Evolutionary conservation across 2,113 vertebrate genomes (phyloP).

Genomic region (Falcunculus frontatus): DNA sequence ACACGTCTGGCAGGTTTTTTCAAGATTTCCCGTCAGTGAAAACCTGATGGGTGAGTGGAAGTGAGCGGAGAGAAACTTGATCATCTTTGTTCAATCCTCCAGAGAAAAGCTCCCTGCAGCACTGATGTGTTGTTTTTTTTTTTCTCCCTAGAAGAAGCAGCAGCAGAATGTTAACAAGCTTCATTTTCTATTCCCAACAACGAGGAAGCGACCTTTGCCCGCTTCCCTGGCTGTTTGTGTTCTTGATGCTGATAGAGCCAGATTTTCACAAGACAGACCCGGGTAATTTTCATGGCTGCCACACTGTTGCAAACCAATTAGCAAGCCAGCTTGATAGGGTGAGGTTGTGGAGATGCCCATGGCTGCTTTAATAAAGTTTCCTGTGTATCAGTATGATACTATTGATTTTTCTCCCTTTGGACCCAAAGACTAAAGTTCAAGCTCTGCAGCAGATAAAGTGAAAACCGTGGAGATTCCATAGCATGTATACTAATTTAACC

Average conservation of each 20-base stretch:
- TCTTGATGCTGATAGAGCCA: conserved; percentile 40
- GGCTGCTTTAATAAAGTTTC: conserved; percentile 60
- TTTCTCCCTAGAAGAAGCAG: not conserved
- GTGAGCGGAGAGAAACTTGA: conserved; percentile 11
- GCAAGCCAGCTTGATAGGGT: conserved; percentile 44
- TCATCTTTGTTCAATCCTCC: conserved; percentile 24
- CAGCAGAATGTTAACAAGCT: conserved; percentile 65
- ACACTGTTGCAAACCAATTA: conserved; percentile 50
- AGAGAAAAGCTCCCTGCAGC: conserved; percentile 9
- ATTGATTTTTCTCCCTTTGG: conserved; percentile 51
- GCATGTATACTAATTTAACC: not conserved
- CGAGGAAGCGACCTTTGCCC: conserved; percentile 16
- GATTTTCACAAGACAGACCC: conserved; percentile 49
- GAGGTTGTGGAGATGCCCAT: conserved; percentile 20
- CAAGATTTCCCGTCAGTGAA: not conserved
- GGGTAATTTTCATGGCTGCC: conserved; percentile 31
- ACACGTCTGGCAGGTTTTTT: conserved; percentile 34
- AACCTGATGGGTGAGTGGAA: conserved; percentile 31
- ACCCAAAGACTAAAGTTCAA: conserved; percentile 43
- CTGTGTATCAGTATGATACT: conserved; percentile 41
- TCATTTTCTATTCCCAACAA: conserved; percentile 45
- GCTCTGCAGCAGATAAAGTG: not conserved
- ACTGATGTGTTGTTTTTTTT: not conserved
- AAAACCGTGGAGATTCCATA: not conserved
- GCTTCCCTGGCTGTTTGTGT: conserved; percentile 38